Evolutionary conservation across 2,888 invertebrate genomes (phyloP).

Genomic region (Synergus umbraculus): DNA sequence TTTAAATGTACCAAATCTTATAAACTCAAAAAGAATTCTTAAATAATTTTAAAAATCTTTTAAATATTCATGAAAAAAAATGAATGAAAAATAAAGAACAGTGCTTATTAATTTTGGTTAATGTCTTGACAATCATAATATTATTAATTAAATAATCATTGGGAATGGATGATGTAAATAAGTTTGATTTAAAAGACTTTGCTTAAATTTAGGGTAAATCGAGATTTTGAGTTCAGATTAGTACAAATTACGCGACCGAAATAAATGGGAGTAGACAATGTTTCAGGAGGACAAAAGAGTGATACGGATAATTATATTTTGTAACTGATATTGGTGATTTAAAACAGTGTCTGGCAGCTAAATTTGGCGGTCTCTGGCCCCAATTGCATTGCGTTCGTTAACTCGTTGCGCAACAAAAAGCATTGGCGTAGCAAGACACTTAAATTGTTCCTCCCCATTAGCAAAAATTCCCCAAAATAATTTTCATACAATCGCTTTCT

Average conservation of each 20-base stretch:
- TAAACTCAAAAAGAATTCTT: too few species aligned
- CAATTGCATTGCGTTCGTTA: slow-evolving; percentile 65
- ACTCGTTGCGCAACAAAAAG: slow-evolving; percentile 69
- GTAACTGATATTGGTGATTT: slow-evolving; percentile 73
- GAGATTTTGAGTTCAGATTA: not conserved
- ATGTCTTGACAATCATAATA: not conserved
- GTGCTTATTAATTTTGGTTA: not conserved
- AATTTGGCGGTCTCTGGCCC: slow-evolving; percentile 70
- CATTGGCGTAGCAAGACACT: slow-evolving; percentile 53
- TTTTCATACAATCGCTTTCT: not conserved
- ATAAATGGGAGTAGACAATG: slow-evolving; percentile 21
- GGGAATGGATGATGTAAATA: not conserved
- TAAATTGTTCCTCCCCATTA: slow-evolving; percentile 21
- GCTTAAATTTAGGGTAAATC: not conserved
- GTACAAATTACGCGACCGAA: slow-evolving; percentile 14
- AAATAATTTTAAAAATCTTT: too few species aligned
- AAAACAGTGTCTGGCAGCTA: slow-evolving; percentile 70
- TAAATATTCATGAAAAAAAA: too few species aligned
- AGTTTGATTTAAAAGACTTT: not conserved
- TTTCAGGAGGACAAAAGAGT: slow-evolving; percentile 14
- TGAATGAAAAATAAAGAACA: too few species aligned
- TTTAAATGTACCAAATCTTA: too few species aligned
- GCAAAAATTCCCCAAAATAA: slow-evolving; percentile 42
- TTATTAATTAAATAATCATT: not conserved
- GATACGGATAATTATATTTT: slow-evolving; percentile 60